Evolutionary conservation across 2,113 vertebrate genomes (phyloP), one percentile per base, ranked within the genome.

Genomic region (Mus spicilegus): DNA sequence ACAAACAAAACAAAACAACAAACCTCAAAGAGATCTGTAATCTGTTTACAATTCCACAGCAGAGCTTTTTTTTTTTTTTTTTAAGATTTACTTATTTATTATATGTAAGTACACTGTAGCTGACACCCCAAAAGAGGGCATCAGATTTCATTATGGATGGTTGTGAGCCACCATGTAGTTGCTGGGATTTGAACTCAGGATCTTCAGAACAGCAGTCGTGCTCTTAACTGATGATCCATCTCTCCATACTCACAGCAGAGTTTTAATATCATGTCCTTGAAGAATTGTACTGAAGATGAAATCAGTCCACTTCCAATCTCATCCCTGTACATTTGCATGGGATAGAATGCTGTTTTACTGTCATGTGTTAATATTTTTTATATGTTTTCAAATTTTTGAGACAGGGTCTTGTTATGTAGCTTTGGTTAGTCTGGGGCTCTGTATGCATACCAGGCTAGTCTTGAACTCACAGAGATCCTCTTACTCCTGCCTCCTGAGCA

Each of bases 241-340:
- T 49, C 49, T 49, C 49, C 49, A 49, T 3, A 49, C 49, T 49
- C n/a, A 81, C 36, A 65, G 49, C 2, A 54, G 39, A 75, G 9
- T 94, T 96, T 61, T 82, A 92, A 61, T 77, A 86, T 95, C 86
- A 73, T 89, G 11, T 82, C 49, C 46, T 14, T 20, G 58, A 94
- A 24, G 30, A 89, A 75, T 70, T 91, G 75, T 49, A 17, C 33
- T 92, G 63, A 4, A 86, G 93, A 65, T 42, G 58, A 39, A 81
- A 22, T 92, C 14, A 82, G 93, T 82, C 49, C n/a, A 61, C 22
- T 72, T 33, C 26, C 87, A 73, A 75, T 95, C 87, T 96, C 8
- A 75, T 54, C 10, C 24, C 10, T 42, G 69, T n/a, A 56, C 5
- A 86, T 89, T 96, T 96, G 88, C 54, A 39, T 78, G n/a, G 65